A percentile compares a stretch with the other conserved stretches of the same genome.
Evolutionary conservation across 2,797 vertebrate species (phyloP).

Genomic region (Coracias cyanogaster): DNA sequence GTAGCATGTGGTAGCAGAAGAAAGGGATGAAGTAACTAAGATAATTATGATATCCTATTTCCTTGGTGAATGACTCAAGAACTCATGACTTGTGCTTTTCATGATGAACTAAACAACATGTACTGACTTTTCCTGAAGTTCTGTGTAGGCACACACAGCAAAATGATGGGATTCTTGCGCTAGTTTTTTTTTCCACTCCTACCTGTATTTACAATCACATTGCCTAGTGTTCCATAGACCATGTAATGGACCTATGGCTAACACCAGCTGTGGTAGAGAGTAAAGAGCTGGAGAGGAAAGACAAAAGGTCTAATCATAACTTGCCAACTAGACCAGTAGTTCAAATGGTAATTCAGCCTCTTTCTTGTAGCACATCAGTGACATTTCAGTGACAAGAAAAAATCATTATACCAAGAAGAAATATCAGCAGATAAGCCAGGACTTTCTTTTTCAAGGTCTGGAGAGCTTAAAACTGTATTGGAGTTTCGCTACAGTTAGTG

Average conservation of each 20-base stretch:
- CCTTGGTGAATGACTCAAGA: conserved; percentile 27
- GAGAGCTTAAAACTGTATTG: neutral
- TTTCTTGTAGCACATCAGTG: neutral
- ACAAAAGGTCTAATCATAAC: neutral
- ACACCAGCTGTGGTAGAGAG: neutral
- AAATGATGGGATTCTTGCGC: neutral
- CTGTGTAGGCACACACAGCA: neutral
- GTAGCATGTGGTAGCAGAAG: neutral
- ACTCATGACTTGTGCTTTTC: neutral
- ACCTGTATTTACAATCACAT: neutral
- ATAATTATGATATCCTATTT: conserved; percentile 28
- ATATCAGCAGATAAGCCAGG: neutral
- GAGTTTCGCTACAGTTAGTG: neutral
- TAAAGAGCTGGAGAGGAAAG: neutral
- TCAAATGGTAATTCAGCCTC: neutral
- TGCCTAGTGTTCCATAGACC: neutral
- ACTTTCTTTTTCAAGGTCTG: neutral
- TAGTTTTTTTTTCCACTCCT: neutral
- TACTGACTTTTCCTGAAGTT: neutral
- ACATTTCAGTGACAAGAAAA: neutral
- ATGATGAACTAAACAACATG: neutral
- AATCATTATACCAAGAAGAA: neutral
- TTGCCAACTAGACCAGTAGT: neutral
- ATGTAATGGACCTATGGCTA: neutral
- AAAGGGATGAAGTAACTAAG: neutral